Base-by-base conservation (phyloP, 2,113 vertebrate species). In the Etia nguti region DNA sequence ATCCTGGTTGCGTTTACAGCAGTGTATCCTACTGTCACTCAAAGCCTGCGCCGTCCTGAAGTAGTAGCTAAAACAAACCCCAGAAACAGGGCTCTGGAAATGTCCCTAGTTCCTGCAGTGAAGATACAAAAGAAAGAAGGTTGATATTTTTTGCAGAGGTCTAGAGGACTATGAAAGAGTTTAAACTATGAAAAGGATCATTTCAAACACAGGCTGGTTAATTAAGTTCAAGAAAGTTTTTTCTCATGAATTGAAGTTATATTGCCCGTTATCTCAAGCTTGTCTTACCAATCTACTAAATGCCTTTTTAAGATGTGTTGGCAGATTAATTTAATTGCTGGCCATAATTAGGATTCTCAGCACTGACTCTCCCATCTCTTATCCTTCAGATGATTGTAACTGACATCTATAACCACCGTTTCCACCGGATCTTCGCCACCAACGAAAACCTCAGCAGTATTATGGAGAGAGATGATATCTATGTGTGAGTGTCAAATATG, bases 391-490 rank as follows among this genome's bases (percentile, higher is more conserved):
- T 97, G 96, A 95, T 99, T 93, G 99, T 99, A 91, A 99, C 99
- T 31, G 98, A 99, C 94, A 99, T 99, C 96, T 99, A 99, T 96
- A 99, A 99, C 96, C 99, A 99, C 94, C 97, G 98, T 70, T 99
- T 99, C 95, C 98, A 99, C 92, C 97, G 98, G 89, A 99, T 99
- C 97, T 99, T 99, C 79, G 97, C 97, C 86, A 97, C 97, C 95
- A 98, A 99, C 92, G 98, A 99, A 94, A 99, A 99, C 96, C 96
- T 99, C 85, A 99, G 97, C 96, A 99, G 98, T 95, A 99, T 99
- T 96, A 99, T 99, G 97, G 99, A 99, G 89, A 96, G 98, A 83
- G 99, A 99, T 89, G 98, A 99, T 93, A 99, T 99, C 95, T 99
- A 98, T 46, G 97, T 99, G 99, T 99, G 96, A 99, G 98, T 98